phyloP scores from a whole-genome alignment of 2,113 vertebrate genomes.

The Hydropotes inermis region DNA sequence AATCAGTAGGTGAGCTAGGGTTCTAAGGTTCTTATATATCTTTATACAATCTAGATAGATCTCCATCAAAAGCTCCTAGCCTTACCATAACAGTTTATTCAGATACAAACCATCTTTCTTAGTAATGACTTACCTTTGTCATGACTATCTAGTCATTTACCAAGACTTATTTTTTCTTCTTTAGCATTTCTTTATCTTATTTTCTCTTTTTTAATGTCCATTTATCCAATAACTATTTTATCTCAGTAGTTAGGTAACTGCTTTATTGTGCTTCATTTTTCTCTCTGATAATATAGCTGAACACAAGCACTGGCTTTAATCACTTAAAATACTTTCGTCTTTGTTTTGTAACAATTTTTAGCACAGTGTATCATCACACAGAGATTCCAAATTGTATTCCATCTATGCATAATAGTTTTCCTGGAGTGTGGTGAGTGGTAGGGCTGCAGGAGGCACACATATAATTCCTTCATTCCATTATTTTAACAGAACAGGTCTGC shows the following conservation, averaged over 20 bases:
- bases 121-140: not conserved
- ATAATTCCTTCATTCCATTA: not conserved
- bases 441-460: accelerated
- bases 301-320: not conserved
- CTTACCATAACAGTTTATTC: not conserved
- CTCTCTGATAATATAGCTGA: not conserved
- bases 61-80: not conserved
- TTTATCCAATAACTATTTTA: not conserved
- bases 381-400: not conserved
- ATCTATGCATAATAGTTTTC: not conserved
- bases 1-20: not conserved
- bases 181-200: not conserved
- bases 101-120: not conserved
- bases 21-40: not conserved
- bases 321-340: not conserved
- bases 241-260: not conserved
- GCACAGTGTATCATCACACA: not conserved
- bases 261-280: not conserved
- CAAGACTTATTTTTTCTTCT: not conserved
- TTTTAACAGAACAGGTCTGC: not conserved
- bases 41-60: not conserved
- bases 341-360: not conserved
- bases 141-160: not conserved
- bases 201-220: not conserved
- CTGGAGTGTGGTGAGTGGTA: not conserved